phyloP scores from a whole-genome alignment of 1,140 invertebrate genomes.

The Leucophenga varia region DNA sequence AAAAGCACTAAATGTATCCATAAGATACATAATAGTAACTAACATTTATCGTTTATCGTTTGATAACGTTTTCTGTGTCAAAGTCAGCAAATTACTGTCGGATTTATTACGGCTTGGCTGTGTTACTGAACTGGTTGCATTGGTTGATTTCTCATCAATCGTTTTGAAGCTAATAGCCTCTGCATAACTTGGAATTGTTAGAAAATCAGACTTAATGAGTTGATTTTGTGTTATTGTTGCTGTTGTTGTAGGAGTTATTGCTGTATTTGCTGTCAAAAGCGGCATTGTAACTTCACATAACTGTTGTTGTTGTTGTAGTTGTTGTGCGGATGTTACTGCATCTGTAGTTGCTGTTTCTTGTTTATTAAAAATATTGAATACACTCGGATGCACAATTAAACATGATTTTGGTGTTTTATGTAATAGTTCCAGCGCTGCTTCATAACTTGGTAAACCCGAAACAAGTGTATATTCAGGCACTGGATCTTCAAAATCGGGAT shows the following conservation, averaged over 20 bases:
- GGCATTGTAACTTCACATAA: constrained; percentile 32
- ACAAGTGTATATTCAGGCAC: constrained; percentile 66
- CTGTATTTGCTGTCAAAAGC: constrained; percentile 20
- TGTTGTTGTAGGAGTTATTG: constrained; percentile 14
- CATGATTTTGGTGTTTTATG: constrained; percentile 46
- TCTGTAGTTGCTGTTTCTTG: constrained; percentile 25
- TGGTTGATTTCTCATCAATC: constrained; percentile 30
- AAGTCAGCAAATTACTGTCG: too few relatives aligned
- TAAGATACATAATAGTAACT: constrained; percentile 6
- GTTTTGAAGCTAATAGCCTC: constrained; percentile 37
- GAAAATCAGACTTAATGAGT: constrained; percentile 35
- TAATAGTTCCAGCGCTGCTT: constrained; percentile 62
- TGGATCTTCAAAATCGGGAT: constrained; percentile 56
- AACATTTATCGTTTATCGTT: constrained; percentile 32
- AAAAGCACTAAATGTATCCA: too few relatives aligned
- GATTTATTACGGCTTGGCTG: neutral
- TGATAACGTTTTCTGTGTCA: constrained; percentile 21
- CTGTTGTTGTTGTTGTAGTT: constrained; percentile 4
- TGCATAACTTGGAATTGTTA: constrained; percentile 38
- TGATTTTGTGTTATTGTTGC: too few relatives aligned
- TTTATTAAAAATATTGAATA: constrained; percentile 49
- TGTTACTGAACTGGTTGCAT: constrained; percentile 18
- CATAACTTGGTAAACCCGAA: constrained; percentile 64
- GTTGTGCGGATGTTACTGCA: constrained; percentile 12
- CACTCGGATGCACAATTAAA: constrained; percentile 50